Conservation (phyloP, 2,888 invertebrate species). For the Nemoura dubitans region DNA sequence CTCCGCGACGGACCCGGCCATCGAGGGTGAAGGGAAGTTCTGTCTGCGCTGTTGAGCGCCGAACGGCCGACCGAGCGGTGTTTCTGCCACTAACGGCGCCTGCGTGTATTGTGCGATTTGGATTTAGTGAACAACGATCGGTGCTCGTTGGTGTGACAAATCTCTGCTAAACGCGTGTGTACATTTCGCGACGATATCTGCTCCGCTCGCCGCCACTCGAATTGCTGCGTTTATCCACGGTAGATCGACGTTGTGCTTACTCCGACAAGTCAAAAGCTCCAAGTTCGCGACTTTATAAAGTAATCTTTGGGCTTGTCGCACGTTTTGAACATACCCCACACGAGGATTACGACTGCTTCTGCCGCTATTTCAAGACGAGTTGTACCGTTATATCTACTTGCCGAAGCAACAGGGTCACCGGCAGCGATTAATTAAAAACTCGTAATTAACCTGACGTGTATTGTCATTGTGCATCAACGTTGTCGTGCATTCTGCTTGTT, state of each 20-base stretch:
- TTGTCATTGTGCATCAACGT: background rate
- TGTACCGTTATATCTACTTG: background rate
- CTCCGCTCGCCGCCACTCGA: background rate
- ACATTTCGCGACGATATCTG: background rate
- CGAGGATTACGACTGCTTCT: background rate
- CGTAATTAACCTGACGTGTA: background rate
- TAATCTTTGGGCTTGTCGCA: background rate
- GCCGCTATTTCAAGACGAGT: background rate
- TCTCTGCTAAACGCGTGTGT: conserved; percentile 37
- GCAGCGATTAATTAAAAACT: background rate
- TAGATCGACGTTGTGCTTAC: background rate
- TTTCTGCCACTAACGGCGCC: conserved; percentile 47
- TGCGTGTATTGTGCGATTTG: conserved; percentile 47
- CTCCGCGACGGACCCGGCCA: conserved; percentile 41
- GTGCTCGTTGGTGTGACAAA: conserved; percentile 39
- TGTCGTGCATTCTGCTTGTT: background rate
- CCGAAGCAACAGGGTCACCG: background rate
- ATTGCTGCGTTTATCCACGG: background rate
- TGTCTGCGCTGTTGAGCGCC: conserved; percentile 42
- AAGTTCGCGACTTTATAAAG: background rate
- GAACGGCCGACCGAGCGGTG: conserved; percentile 30
- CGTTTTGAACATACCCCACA: background rate
- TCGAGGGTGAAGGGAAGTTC: conserved; percentile 45
- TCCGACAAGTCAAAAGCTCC: background rate
- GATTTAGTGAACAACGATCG: conserved; percentile 45